Conservation (phyloP, 1,140 invertebrate species). For the Bombyx mandarina region DNA sequence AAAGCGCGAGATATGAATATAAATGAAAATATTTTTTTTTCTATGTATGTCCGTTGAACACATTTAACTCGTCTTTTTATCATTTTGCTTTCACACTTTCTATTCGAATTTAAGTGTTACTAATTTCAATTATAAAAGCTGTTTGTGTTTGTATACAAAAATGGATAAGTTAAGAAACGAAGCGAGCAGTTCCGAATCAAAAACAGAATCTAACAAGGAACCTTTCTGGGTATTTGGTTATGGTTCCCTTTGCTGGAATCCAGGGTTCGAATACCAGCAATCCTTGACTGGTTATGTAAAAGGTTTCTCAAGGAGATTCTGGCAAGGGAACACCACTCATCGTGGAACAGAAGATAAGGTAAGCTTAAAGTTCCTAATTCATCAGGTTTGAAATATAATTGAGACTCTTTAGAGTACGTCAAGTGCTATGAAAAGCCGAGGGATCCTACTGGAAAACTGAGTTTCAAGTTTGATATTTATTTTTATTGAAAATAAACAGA, state of each 20-base stretch:
- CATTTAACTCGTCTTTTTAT: no score
- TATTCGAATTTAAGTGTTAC: neutral
- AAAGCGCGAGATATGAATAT: no score
- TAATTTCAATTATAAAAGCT: neutral
- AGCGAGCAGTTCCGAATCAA: neutral
- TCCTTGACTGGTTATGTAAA: conserved; percentile 80
- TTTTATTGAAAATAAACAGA: neutral
- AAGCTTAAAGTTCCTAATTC: conserved; percentile 27
- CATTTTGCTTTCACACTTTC: no score
- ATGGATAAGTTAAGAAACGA: conserved; percentile 5
- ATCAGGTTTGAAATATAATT: neutral
- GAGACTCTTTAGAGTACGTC: neutral
- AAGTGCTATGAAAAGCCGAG: no score
- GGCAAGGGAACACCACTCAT: conserved; percentile 89
- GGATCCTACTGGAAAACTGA: neutral
- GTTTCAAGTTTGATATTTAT: neutral
- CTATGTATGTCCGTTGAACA: no score
- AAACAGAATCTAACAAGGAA: conserved; percentile 28
- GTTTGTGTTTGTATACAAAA: neutral
- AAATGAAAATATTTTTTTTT: no score
- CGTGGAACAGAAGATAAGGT: conserved; percentile 85
- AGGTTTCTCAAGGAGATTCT: conserved; percentile 85
- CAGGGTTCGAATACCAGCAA: conserved; percentile 83
- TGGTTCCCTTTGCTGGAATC: conserved; percentile 89
- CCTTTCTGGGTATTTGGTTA: conserved; percentile 89